Evolutionary conservation across 2,888 invertebrate genomes (phyloP).

Genomic region (Himalopsyche tibetana): DNA sequence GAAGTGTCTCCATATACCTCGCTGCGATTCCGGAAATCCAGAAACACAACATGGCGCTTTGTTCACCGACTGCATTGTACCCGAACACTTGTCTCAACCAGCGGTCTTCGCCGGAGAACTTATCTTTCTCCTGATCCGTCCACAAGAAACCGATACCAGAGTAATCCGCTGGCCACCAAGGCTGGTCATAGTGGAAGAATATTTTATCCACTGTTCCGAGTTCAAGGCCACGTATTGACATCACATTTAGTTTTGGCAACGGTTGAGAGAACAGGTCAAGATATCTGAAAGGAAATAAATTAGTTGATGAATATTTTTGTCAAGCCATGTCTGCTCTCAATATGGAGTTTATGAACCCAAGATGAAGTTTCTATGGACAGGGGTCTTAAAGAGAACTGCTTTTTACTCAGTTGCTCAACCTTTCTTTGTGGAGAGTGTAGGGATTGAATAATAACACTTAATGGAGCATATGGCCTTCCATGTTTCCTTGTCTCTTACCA

Average conservation of each 20-base stretch:
- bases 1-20: slow-evolving; percentile 76
- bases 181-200: slow-evolving; percentile 78
- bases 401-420: no score
- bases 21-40: slow-evolving; percentile 80
- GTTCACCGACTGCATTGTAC: slow-evolving; percentile 78
- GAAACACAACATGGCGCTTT: slow-evolving; percentile 77
- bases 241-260: slow-evolving; percentile 76
- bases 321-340: no score
- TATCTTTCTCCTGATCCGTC: slow-evolving; percentile 69
- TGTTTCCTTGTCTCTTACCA: no score
- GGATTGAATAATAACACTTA: no score
- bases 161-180: slow-evolving; percentile 79
- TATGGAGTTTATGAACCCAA: no score
- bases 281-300: slow-evolving; percentile 69
- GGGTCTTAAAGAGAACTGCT: no score
- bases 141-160: slow-evolving; percentile 72
- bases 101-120: slow-evolving; percentile 65
- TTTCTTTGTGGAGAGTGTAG: no score
- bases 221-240: slow-evolving; percentile 77
- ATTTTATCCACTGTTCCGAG: slow-evolving; percentile 84
- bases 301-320: no score
- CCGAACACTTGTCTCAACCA: slow-evolving; percentile 80
- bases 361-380: no score
- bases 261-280: slow-evolving; percentile 76
- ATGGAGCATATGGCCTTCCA: no score